Base-by-base conservation (phyloP, 2,888 invertebrate genomes). In the Leptopilina myrica region DNA sequence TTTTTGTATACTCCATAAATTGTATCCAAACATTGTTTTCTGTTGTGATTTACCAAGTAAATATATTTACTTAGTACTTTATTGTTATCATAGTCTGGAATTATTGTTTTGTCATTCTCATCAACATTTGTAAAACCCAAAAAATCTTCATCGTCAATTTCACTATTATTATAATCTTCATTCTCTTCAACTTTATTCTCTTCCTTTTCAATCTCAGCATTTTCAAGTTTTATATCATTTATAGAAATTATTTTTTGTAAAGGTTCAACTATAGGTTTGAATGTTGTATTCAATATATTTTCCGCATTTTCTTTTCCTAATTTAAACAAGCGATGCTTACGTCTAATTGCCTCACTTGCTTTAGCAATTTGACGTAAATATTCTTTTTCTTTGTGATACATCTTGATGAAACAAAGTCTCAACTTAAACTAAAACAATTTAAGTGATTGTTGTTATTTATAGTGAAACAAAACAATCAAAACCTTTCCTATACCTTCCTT, bases 281-380 rank as follows among this genome's bases (percentile, higher is more conserved):
- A 64, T 12, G 59, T 76, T n/a, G 33, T 15, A 62, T 9, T 40
- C 40, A 76, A 40, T 5, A 62, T 64, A 26, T 62, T 43, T 59
- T 76, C 62, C 6, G 43, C 12, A 40, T 26, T 11, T 33, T 53
- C 76, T 76, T 33, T 76, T 14, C 46, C 43, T 33, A 62, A 64
- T 14, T 76, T 76, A 14, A 76, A 33, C 33, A 33, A 4, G 33
- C 33, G 33, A 33, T 33, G 33, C 33, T 33, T 33, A 33, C 33
- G 33, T 33, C 33, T 33, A 4, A 33, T 33, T 33, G 33, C 33
- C 33, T 33, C 33, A 33, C 33, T 33, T 33, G 33, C 33, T 33
- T 33, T 33, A 5, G 33, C 33, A 33, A 33, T 33, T 33, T 33
- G 33, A 33, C 33, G 14, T 2, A 76, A 40, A 11, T 53, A 15